A percentile compares a stretch with the other conserved stretches of the same genome.
These are phyloP conservation scores for Sebastes oblongus DNA, from an alignment of 2,797 vertebrate species.

Conservation along the genomic window DNA sequence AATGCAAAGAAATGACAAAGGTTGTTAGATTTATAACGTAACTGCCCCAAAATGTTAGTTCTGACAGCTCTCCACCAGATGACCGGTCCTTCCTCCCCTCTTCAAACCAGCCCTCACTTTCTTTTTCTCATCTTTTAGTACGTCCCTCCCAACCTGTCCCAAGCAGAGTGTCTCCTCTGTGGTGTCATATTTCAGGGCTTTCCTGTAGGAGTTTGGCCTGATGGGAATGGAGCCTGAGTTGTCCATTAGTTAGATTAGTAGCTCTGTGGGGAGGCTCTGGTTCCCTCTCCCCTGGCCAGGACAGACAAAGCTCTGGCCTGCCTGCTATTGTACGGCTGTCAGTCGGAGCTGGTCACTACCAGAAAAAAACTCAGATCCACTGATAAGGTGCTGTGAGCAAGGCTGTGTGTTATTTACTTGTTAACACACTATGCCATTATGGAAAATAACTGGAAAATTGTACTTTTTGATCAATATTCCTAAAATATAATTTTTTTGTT, in stretches of 20 bases:
- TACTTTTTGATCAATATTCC: neutral
- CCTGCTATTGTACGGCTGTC: slow-evolving; percentile 67
- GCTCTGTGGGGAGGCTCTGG: slow-evolving; percentile 67
- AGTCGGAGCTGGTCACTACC: slow-evolving; percentile 44
- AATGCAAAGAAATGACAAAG: neutral
- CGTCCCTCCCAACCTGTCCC: slow-evolving; percentile 12
- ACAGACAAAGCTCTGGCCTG: slow-evolving; percentile 62
- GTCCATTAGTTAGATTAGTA: slow-evolving; percentile 76
- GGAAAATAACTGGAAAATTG: neutral
- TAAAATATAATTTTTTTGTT: neutral
- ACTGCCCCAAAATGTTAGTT: neutral
- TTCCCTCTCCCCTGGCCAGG: slow-evolving; percentile 48
- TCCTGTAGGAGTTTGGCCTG: slow-evolving; percentile 50
- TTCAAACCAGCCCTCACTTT: slow-evolving; percentile 11
- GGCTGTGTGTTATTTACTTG: slow-evolving; percentile 31
- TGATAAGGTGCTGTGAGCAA: slow-evolving; percentile 52
- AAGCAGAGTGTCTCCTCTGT: slow-evolving; percentile 41
- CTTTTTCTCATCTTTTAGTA: slow-evolving; percentile 18
- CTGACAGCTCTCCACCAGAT: neutral
- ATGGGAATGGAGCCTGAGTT: slow-evolving; percentile 57
- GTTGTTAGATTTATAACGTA: neutral
- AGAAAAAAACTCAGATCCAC: slow-evolving; percentile 50
- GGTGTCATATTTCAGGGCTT: slow-evolving; percentile 69
- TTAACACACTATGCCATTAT: slow-evolving; percentile 10
- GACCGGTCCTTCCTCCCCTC: neutral